These are phyloP conservation scores for Drosophila maculinotata DNA, from an alignment of 2,888 invertebrate species.

Conservation along the genomic window DNA sequence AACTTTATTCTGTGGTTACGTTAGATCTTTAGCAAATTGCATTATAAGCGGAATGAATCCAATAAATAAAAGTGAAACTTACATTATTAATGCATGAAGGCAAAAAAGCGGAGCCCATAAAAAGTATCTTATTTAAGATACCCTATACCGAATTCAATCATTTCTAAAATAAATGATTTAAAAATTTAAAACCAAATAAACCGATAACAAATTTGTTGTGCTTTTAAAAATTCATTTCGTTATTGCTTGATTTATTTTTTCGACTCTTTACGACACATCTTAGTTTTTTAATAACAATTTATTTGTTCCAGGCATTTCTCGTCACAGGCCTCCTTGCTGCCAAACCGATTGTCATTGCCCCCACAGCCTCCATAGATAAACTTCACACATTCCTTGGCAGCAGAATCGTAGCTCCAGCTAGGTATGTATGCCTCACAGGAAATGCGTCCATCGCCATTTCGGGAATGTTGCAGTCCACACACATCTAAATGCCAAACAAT, in stretches of 20 bases:
- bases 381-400: conserved; percentile 44
- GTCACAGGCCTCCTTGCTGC: conserved; percentile 50
- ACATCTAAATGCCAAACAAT: conserved; percentile 38
- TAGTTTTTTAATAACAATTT: neutral
- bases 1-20: too few species aligned
- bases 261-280: neutral
- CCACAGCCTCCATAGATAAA: conserved; percentile 70
- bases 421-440: conserved; percentile 54
- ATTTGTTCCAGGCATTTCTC: conserved; percentile 49
- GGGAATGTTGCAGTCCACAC: conserved; percentile 56
- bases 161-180: too few species aligned
- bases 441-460: conserved; percentile 47
- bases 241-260: neutral
- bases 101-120: too few species aligned
- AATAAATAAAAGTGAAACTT: too few species aligned
- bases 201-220: too few species aligned
- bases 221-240: neutral
- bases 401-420: conserved; percentile 55
- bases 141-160: too few species aligned
- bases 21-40: too few species aligned
- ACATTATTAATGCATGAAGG: too few species aligned
- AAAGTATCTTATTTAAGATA: too few species aligned
- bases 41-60: too few species aligned
- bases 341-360: conserved; percentile 71
- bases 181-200: too few species aligned